A percentile compares a stretch with the other conserved stretches of the same genome.
Conservation (phyloP, 2,888 invertebrate genomes). For the Orchesellides sinensis region DNA sequence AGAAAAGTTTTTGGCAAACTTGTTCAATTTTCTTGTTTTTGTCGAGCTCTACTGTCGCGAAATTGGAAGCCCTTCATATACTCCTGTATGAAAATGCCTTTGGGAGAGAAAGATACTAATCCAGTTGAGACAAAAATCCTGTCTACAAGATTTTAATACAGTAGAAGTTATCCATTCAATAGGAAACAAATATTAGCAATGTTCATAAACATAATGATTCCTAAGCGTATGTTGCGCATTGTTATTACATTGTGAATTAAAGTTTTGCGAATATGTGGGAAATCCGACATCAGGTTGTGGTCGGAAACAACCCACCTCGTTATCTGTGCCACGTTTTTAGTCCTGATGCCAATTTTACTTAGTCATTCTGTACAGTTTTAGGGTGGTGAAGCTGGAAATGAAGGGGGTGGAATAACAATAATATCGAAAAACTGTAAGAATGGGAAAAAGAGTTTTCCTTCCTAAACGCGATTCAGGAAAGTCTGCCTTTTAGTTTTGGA, state of each 20-base stretch:
- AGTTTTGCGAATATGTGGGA: constrained; percentile 21
- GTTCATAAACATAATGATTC: not conserved
- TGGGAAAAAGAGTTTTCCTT: no score
- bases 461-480: no score
- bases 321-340: not conserved
- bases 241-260: not conserved
- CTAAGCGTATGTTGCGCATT: not conserved
- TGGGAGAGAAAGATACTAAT: not conserved
- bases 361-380: no score
- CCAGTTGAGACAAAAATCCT: no score
- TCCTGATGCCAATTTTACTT: no score
- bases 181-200: not conserved
- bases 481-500: no score
- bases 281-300: constrained; percentile 29
- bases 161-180: not conserved
- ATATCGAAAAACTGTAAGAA: no score
- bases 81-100: not conserved
- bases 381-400: no score
- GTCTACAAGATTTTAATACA: no score
- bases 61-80: constrained; percentile 9
- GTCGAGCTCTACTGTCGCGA: constrained; percentile 1
- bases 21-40: not conserved
- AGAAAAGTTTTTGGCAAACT: not conserved
- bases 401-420: no score
- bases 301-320: not conserved